Evolutionary conservation across 2,113 vertebrate species (phyloP).

Genomic region (Panthera uncia): DNA sequence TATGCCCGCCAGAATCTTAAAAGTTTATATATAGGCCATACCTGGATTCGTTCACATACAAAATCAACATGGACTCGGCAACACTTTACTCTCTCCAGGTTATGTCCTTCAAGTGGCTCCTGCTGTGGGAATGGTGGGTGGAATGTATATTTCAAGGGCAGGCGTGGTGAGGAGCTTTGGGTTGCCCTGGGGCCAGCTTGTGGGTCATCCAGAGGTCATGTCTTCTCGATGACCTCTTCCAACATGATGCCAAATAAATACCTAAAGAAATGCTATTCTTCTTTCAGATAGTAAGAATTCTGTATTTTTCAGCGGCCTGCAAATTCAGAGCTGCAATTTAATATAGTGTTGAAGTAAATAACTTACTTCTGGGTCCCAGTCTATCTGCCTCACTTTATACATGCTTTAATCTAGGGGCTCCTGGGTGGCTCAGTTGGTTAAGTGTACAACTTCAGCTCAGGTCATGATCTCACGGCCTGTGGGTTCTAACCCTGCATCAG

Average conservation of each 20-base stretch:
- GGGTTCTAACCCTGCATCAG: no score
- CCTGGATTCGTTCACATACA: background rate
- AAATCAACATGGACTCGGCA: background rate
- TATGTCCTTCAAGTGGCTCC: background rate
- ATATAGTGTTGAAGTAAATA: background rate
- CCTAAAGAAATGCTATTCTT: background rate
- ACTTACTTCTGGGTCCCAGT: background rate
- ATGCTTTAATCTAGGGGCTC: background rate
- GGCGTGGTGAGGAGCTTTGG: background rate
- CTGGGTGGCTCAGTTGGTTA: no score
- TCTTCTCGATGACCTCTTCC: background rate
- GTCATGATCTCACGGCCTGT: no score
- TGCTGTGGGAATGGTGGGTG: background rate
- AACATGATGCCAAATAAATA: background rate
- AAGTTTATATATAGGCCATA: background rate
- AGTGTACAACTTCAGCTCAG: no score
- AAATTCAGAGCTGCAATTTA: constrained; percentile 26
- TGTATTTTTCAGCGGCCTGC: background rate
- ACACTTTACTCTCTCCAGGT: background rate
- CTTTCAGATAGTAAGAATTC: background rate
- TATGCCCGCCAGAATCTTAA: background rate
- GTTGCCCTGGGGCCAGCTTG: background rate
- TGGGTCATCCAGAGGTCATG: background rate
- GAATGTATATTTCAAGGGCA: background rate
- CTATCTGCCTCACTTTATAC: background rate